Evolutionary conservation across 2,113 vertebrate species (phyloP), one percentile per base, ranked within the genome.

Genomic region (Melanostigma gelatinosum): DNA sequence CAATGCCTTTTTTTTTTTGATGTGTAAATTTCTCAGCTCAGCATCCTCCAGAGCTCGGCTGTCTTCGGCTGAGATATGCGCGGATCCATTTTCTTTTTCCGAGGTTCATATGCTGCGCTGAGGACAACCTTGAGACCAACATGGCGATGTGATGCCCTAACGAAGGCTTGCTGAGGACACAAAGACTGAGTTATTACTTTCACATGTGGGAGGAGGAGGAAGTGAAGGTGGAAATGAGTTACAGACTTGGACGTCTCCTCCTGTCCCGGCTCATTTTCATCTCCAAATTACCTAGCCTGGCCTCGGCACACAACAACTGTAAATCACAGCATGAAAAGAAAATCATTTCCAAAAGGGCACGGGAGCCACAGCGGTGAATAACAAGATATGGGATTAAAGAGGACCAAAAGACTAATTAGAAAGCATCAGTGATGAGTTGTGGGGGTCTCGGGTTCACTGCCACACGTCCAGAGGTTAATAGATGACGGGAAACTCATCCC

Each of bases 271-370:
- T 91, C 85, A 81, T 90, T 90, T 86, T 86, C 83, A 86, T 90
- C 86, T 88, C 77, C 73, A 86, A 89, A 94, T 93, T 91, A 91
- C 88, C 78, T 74, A 12, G 44, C 68, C 74, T 6, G 69, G 67
- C 85, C 84, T 77, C 69, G 4, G 22, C 80, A 70, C 27, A 70
- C 90, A 90, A 91, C 91, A 93, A 93, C 90, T 86, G 88, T 94
- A 94, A 94, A 94, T 95, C 92, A 92, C 70, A 29, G 77, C 72
- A 69, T 69, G 74, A 83, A 78, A 91, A 87, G 73, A 90, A 34
- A 92, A 94, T 88, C 62, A 94, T 90, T 92, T 94, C 80, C 77
- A 86, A 92, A 58, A 91, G 89, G 86, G 83, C 85, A 86, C 36
- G 44, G 77, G 44, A 83, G 80, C 54, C 72, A 72, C 10, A 0